These are phyloP conservation scores for Hydrotaea cyrtoneurina DNA, from an alignment of 2,888 invertebrate species.

Conservation along the genomic window DNA sequence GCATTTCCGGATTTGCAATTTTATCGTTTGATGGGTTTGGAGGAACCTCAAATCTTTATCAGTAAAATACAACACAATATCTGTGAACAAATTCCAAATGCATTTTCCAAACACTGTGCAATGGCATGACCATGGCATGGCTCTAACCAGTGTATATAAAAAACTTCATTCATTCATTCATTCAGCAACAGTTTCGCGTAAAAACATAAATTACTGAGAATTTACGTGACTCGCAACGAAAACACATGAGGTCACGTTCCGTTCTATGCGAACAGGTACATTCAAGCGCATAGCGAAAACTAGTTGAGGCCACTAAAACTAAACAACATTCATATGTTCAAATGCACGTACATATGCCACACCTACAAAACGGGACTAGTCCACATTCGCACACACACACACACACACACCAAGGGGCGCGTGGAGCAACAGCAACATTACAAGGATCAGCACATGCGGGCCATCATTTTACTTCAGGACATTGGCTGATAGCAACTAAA, in stretches of 20 bases:
- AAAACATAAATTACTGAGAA: slow-evolving; percentile 61
- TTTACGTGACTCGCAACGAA: slow-evolving; percentile 58
- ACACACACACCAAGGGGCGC: no score
- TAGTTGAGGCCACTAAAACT: slow-evolving; percentile 31
- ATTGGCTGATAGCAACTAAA: slow-evolving; percentile 27
- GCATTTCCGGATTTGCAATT: no score
- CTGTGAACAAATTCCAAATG: no score
- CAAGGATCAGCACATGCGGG: slow-evolving; percentile 8
- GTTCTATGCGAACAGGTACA: slow-evolving; percentile 27
- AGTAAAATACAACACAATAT: no score
- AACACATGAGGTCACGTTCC: slow-evolving; percentile 48
- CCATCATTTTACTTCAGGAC: slow-evolving; percentile 23
- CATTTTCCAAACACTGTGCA: no score
- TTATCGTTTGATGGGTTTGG: no score
- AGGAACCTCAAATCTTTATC: no score
- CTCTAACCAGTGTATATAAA: background rate
- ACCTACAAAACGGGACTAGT: slow-evolving; percentile 18
- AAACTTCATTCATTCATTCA: background rate
- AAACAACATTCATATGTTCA: slow-evolving; percentile 27
- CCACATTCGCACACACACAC: slow-evolving; percentile 9
- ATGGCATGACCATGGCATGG: background rate
- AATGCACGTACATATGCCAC: slow-evolving; percentile 33
- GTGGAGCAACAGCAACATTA: background rate
- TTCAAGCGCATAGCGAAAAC: background rate
- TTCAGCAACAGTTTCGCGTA: slow-evolving; percentile 62